These are phyloP conservation scores for Aldabrachelys gigantea DNA, from an alignment of 2,113 vertebrate genomes.

Conservation along the genomic window DNA sequence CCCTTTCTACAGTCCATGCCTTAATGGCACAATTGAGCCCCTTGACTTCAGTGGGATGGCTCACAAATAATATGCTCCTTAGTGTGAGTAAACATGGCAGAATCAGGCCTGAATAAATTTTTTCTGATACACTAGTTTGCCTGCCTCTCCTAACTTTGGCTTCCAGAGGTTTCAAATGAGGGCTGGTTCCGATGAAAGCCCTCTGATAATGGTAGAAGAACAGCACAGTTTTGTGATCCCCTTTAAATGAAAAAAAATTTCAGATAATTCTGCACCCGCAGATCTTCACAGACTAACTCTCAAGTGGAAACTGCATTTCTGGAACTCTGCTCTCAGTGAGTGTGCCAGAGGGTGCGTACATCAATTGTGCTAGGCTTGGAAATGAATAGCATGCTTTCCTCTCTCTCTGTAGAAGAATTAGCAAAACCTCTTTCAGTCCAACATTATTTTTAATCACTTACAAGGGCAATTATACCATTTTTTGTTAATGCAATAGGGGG, in stretches of 20 bases:
- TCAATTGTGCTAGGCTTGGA: background rate
- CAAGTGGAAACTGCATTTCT: background rate
- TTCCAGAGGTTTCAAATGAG: background rate
- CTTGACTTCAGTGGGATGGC: background rate
- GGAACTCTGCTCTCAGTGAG: background rate
- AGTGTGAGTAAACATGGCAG: accelerated
- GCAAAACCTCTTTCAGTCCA: background rate
- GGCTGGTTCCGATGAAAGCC: background rate
- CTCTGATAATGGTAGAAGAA: background rate
- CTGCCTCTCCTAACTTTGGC: background rate
- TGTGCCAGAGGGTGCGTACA: no score
- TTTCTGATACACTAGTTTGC: accelerated
- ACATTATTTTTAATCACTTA: background rate
- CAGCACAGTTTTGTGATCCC: background rate
- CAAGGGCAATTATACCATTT: background rate
- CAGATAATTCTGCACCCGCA: background rate
- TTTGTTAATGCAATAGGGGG: background rate
- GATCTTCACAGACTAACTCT: background rate
- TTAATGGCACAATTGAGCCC: background rate
- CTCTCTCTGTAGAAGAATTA: background rate
- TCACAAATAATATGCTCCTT: background rate
- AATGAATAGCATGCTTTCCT: background rate
- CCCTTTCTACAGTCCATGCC: background rate
- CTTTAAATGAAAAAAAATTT: background rate
- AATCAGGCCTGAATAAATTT: background rate